Conservation (phyloP, 2,113 vertebrate genomes). For the Microcebus lehilahytsara region DNA sequence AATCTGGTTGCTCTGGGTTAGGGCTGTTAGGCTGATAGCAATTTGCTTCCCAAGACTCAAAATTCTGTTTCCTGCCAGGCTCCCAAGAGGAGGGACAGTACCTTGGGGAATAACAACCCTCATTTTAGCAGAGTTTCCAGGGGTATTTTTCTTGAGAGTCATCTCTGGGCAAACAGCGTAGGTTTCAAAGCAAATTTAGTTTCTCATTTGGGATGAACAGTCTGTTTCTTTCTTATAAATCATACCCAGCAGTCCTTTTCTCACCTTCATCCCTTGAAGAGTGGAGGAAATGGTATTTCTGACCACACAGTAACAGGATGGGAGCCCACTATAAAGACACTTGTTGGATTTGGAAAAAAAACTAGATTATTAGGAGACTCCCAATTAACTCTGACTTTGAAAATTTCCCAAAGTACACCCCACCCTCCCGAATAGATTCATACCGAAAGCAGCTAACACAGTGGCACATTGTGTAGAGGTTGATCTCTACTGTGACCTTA, state of each 20-base stretch:
- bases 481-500: not conserved
- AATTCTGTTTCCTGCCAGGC: not conserved
- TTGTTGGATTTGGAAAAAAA: not conserved
- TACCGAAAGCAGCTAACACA: constrained; percentile 34
- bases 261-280: not conserved
- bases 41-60: not conserved
- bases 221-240: constrained; percentile 41
- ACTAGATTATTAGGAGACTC: not conserved
- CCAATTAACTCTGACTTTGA: constrained; percentile 41
- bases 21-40: not conserved
- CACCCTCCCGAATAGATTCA: not conserved
- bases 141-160: constrained; percentile 18
- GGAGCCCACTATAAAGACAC: not conserved
- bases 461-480: constrained; percentile 22
- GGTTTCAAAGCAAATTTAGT: constrained; percentile 32
- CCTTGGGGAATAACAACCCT: not conserved
- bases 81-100: not conserved
- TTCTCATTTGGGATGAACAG: constrained; percentile 40
- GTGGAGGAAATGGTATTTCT: constrained; percentile 18
- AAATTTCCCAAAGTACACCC: not conserved
- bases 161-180: not conserved
- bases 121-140: not conserved
- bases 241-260: not conserved
- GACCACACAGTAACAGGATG: not conserved
- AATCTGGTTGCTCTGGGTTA: not conserved